Percentiles rank a stretch among this genome's conserved stretches.
Evolutionary conservation across 64 coral and sea anemone genomes (phyloP).

Genomic region (Montipora efflorescens): DNA sequence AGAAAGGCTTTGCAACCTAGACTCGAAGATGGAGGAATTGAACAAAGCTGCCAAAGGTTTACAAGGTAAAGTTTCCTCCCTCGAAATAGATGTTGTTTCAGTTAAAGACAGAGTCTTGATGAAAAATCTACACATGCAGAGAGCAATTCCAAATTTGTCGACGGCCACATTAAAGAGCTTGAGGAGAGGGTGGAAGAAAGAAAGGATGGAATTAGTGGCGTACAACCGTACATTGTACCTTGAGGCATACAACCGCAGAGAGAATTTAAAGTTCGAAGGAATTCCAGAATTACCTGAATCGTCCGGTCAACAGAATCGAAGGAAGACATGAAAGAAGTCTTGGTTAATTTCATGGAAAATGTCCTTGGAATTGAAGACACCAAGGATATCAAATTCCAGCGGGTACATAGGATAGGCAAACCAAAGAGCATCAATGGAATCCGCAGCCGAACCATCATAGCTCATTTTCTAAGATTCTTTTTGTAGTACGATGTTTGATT

Average conservation of each 20-base stretch:
- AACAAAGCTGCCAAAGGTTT: neutral
- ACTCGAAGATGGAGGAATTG: neutral
- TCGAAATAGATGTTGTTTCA: neutral
- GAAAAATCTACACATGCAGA: neutral
- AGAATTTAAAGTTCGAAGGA: conserved; percentile 37
- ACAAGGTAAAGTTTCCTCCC: neutral
- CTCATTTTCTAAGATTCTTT: neutral
- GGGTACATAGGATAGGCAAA: neutral
- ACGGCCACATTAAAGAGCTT: neutral
- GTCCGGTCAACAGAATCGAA: neutral
- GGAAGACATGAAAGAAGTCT: neutral
- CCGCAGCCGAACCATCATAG: neutral
- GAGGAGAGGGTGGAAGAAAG: neutral
- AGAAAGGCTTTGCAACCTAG: neutral
- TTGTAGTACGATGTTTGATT: conserved; percentile 2
- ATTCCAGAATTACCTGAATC: neutral
- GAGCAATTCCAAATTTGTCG: neutral
- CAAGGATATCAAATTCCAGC: conserved; percentile 23
- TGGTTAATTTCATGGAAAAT: conserved; percentile 28
- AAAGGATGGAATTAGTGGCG: neutral
- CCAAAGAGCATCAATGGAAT: neutral
- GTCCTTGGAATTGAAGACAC: conserved; percentile 4
- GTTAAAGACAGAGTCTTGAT: neutral
- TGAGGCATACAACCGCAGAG: neutral
- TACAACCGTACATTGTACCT: neutral